Conservation (phyloP, 2,797 vertebrate species). For the Alauda arvensis region DNA sequence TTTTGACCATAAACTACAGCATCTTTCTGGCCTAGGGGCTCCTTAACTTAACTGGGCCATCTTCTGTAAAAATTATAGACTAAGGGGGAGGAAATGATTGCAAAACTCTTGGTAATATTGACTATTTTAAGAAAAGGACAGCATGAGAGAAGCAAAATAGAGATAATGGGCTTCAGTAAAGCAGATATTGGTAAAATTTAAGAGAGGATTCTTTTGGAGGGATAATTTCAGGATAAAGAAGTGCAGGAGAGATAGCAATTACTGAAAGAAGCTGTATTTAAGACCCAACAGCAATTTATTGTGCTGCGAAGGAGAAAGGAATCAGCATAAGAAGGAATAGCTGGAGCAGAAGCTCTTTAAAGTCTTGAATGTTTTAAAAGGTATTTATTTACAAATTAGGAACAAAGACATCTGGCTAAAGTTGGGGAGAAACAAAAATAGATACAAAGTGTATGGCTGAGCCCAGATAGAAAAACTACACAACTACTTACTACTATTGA, state of each 20-base stretch:
- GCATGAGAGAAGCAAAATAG: background rate
- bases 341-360: background rate
- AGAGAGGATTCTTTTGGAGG: background rate
- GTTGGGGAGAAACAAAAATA: background rate
- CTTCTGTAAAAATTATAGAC: background rate
- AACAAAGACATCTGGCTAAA: background rate
- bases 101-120: background rate
- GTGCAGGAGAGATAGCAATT: background rate
- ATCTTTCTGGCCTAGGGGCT: background rate
- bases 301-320: background rate
- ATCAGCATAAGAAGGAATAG: background rate
- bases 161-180: background rate
- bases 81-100: background rate
- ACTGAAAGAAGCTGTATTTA: slow-evolving; percentile 5
- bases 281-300: background rate
- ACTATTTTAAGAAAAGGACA: background rate
- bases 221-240: slow-evolving; percentile 13
- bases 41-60: background rate
- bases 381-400: background rate
- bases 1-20: background rate
- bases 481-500: background rate
- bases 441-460: background rate
- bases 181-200: background rate
- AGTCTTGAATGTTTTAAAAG: background rate
- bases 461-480: background rate